Evolutionary conservation across 2,113 vertebrate species (phyloP).

Genomic region (Tricholaema leucomelas): DNA sequence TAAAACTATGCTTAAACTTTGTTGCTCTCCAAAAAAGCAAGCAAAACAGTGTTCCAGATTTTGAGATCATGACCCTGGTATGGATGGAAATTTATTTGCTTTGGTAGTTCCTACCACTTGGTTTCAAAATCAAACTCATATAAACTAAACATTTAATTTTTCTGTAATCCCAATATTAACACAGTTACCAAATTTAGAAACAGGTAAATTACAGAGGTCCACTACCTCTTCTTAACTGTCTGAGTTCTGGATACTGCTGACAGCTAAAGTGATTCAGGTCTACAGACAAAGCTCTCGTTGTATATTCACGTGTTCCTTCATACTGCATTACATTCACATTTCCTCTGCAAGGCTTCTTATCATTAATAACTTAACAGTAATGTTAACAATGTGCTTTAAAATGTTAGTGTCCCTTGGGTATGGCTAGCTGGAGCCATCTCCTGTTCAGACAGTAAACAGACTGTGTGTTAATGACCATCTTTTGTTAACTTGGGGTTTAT

Average conservation of each 20-base stretch:
- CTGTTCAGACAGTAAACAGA: conserved; percentile 58
- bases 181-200: neutral
- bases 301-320: neutral
- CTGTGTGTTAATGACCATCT: neutral
- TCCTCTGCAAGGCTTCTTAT: neutral
- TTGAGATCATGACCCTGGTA: neutral
- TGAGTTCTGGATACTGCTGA: neutral
- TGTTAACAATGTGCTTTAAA: neutral
- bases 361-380: neutral
- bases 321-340: neutral
- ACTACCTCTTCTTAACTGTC: neutral
- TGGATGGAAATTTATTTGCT: neutral
- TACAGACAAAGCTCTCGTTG: neutral
- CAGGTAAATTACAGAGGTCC: neutral
- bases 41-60: neutral
- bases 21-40: neutral
- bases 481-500: neutral
- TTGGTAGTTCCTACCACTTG: neutral
- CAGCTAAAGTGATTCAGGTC: neutral
- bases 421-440: conserved; percentile 63
- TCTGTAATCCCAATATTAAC: neutral
- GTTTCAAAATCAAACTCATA: neutral
- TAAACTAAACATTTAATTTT: neutral
- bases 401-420: conserved; percentile 32
- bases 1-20: neutral